These are phyloP conservation scores for Euspilapteryx auroguttella DNA, from an alignment of 2,888 invertebrate species.

Conservation along the genomic window DNA sequence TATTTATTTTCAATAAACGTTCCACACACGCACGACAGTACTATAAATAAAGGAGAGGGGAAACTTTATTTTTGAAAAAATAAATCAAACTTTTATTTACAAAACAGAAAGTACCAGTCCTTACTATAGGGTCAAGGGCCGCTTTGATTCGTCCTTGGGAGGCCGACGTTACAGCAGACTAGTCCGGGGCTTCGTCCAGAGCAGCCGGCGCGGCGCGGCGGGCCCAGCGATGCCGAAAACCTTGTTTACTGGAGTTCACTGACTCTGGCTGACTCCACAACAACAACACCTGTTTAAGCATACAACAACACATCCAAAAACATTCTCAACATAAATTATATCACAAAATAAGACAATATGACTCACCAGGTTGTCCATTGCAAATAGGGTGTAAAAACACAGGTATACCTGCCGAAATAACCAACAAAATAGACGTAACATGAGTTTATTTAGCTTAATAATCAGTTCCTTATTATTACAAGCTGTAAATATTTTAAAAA, in stretches of 20 bases:
- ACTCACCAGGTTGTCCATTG: slow-evolving; percentile 30
- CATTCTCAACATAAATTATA: slow-evolving; percentile 15
- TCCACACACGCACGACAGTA: slow-evolving; percentile 1
- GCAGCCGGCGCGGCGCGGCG: no score
- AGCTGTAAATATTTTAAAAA: slow-evolving; percentile 40
- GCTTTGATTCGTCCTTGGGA: no score
- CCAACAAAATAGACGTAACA: slow-evolving; percentile 37
- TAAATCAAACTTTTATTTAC: no score
- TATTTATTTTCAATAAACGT: slow-evolving; percentile 1
- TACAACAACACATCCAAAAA: slow-evolving; percentile 27
- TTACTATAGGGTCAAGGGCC: background rate
- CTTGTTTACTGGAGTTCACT: no score
- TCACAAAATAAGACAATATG: slow-evolving; percentile 22
- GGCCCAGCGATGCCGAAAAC: no score
- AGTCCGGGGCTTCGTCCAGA: no score
- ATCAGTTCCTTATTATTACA: slow-evolving; percentile 34
- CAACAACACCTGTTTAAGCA: slow-evolving; percentile 15
- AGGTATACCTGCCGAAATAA: slow-evolving; percentile 24
- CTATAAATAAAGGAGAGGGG: background rate
- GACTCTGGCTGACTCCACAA: no score
- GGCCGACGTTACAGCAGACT: no score
- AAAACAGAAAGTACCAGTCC: slow-evolving; percentile 46
- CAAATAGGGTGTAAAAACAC: no score
- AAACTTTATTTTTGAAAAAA: slow-evolving; percentile 41
- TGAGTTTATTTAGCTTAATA: slow-evolving; percentile 47